These are phyloP conservation scores for Phoronis australis DNA, from an alignment of 2,888 invertebrate genomes.

Conservation along the genomic window DNA sequence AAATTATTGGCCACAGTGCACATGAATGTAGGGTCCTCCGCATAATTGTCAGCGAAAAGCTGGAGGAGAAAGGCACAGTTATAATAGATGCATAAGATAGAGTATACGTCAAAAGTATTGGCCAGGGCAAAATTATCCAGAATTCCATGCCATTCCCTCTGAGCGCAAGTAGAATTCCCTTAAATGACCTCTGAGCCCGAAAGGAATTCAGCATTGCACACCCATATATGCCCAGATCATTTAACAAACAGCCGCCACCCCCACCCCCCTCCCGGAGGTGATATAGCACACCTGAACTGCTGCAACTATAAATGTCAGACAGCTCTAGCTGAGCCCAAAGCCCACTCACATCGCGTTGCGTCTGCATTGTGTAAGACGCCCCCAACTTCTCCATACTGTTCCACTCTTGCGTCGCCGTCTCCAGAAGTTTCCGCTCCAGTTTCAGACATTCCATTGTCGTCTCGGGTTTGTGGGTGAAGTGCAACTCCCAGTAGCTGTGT, in stretches of 20 bases:
- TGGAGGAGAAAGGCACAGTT: constrained; percentile 16
- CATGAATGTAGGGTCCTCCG: constrained; percentile 45
- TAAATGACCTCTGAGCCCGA: neutral
- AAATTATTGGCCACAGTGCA: constrained; percentile 35
- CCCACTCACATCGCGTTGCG: constrained; percentile 50
- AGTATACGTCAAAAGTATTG: neutral
- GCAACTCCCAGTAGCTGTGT: constrained; percentile 42
- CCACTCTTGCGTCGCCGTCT: constrained; percentile 40
- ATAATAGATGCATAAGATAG: neutral
- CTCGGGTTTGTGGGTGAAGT: constrained; percentile 36
- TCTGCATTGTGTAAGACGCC: constrained; percentile 31
- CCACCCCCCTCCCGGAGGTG: too few relatives aligned
- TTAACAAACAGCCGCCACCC: too few relatives aligned
- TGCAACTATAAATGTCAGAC: too few relatives aligned
- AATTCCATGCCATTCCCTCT: too few relatives aligned
- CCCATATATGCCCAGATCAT: too few relatives aligned
- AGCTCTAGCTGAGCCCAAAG: too few relatives aligned
- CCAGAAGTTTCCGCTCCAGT: constrained; percentile 44
- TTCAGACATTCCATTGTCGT: constrained; percentile 30
- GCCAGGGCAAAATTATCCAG: too few relatives aligned
- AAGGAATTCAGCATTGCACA: too few relatives aligned
- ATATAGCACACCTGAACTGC: too few relatives aligned
- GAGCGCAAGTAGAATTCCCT: too few relatives aligned
- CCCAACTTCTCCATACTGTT: constrained; percentile 36
- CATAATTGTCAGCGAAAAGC: constrained; percentile 44